phyloP scores from a whole-genome alignment of 2,797 vertebrate genomes.

The Hephaestus fuliginosus region DNA sequence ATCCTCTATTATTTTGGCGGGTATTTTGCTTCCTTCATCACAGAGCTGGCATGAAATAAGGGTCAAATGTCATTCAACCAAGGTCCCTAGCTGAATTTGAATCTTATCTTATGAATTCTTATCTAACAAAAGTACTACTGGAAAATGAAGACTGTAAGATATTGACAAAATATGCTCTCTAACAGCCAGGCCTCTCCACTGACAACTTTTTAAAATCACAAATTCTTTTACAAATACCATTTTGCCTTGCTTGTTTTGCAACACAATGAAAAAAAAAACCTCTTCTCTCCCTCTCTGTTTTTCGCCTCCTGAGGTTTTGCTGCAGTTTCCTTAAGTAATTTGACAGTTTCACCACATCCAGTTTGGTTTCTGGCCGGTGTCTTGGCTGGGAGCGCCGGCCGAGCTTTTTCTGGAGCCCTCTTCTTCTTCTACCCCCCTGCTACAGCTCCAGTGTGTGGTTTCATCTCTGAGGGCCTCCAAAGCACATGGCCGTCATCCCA shows the following conservation, averaged over 20 bases:
- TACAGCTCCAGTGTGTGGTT: constrained; percentile 85
- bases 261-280: constrained; percentile 50
- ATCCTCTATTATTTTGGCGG: not conserved
- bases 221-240: constrained; percentile 53
- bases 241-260: constrained; percentile 67
- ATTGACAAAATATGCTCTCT: not conserved
- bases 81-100: constrained; percentile 6
- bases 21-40: constrained; percentile 1
- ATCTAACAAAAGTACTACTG: not conserved
- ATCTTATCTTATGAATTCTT: not conserved
- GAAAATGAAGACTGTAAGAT: not conserved
- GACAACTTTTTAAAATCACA: constrained; percentile 30
- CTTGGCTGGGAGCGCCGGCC: constrained; percentile 74
- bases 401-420: constrained; percentile 84
- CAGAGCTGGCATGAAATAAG: not conserved
- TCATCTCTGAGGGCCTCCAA: constrained; percentile 81
- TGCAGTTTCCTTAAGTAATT: constrained; percentile 88
- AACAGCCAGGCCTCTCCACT: not conserved
- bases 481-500: constrained; percentile 82
- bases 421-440: constrained; percentile 78
- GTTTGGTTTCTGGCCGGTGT: constrained; percentile 86
- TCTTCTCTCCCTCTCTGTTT: constrained; percentile 50
- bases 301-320: constrained; percentile 82
- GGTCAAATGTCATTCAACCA: not conserved
- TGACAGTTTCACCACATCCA: constrained; percentile 90